Conservation (phyloP, 2,113 vertebrate species). For the Copsychus sechellarum region DNA sequence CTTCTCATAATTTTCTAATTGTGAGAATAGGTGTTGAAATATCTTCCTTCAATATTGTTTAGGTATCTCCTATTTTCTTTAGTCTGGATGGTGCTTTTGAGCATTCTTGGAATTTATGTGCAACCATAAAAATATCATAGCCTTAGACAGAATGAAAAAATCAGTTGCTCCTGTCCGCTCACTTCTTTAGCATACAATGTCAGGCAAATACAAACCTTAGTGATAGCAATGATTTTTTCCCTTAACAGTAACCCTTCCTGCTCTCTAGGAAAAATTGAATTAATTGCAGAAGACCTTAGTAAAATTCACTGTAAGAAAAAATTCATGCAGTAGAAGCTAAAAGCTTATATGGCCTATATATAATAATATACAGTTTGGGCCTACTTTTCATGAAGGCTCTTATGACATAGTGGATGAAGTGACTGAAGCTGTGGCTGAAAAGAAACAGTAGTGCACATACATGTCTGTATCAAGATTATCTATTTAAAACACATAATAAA, state of each 20-base stretch:
- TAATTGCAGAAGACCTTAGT: background rate
- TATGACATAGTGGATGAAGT: background rate
- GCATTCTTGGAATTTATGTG: background rate
- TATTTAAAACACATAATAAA: background rate
- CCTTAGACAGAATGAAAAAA: background rate
- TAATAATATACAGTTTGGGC: background rate
- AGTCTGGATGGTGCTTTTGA: background rate
- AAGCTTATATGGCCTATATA: background rate
- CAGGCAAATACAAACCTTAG: background rate
- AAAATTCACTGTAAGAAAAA: background rate
- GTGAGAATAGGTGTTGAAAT: background rate
- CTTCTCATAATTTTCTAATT: background rate
- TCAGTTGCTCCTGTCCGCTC: background rate
- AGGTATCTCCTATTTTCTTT: background rate
- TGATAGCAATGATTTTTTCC: background rate
- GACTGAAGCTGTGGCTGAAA: background rate
- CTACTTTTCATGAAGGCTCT: background rate
- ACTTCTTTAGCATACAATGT: background rate
- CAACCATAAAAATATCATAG: background rate
- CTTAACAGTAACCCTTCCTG: background rate
- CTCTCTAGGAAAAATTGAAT: background rate
- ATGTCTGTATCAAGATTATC: background rate
- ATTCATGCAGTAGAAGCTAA: background rate
- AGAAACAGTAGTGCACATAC: background rate
- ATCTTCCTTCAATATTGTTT: background rate